Evolutionary conservation across 1,140 invertebrate species (phyloP), one percentile per base, ranked within the genome.

Genomic region (Drosophila busckii): DNA sequence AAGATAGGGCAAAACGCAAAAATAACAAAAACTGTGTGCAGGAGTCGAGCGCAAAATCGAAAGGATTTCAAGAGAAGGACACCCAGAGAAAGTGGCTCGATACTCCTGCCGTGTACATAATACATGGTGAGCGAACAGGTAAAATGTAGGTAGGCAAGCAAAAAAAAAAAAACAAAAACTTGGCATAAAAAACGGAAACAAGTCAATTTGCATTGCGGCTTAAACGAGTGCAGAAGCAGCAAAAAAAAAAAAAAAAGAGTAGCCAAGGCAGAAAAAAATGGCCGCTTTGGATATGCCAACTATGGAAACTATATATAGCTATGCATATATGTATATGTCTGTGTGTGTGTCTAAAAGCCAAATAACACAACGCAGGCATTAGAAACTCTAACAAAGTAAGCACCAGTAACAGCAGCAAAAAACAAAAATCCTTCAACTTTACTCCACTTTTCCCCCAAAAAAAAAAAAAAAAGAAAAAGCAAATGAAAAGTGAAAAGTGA

Each of bases 121-220:
- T 65, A 76, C 62, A 78, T 70, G 42, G 50, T 25, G 29, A 23
- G 26, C 22, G 16, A 38, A 20, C 8, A 54, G 23, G 23, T 41
- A 63, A 55, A 40, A 34, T 19, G 34, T 41, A 34, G 32, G 31
- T 28, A 23, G 34, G 25, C 12, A 34, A 19, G 10, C 12, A 7
- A 25, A 44, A 25, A 49, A 31, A 19, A 31, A 20, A 20, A n/a
- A 25, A 20, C 29, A 41, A 6, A 25, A 12, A 15, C n/a, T n/a
- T n/a, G n/a, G n/a, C n/a, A n/a, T n/a, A 32, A 62, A 60, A 49
- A 70, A 64, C 53, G 73, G 73, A 78, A 78, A 68, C 73, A 78
- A 78, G 73, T 80, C 73, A 78, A 78, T 78, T 78, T 78, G 73
- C 73, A 78, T 73, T 78, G 73, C 73, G 73, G 73, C 73, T 78